Evolutionary conservation across 2,113 vertebrate genomes (phyloP), one percentile per base, ranked within the genome.

Genomic region (Erythrocercus mccallii): DNA sequence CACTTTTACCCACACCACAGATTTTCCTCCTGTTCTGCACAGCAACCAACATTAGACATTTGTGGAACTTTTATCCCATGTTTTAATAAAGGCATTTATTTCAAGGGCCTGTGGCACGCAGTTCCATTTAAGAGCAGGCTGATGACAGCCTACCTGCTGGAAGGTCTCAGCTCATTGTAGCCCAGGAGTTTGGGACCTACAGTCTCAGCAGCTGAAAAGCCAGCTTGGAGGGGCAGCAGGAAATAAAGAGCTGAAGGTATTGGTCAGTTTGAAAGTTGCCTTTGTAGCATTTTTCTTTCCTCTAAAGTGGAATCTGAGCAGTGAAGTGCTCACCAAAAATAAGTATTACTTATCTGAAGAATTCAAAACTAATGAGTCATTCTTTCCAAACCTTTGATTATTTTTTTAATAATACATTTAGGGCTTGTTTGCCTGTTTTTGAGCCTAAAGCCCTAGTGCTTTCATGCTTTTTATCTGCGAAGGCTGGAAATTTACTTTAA

Each of bases 401-500:
- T 81, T 81, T 81, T 81, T 90, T 72, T 18, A 88, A 88, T 95
- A 92, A 83, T 77, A 82, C 40, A 74, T 86, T 81, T 94, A 81
- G 62, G 73, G 10, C 18, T 94, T 91, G 53, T 95, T 91, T 92
- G 66, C 33, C 48, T 80, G 78, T 53, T 91, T 95, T 80, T 91
- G 44, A 85, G 87, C 58, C 84, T 54, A 30, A 28, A 79, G 70
- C 62, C 30, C 19, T 93, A 33, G 16, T 40, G 48, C 54, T 94
- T 94, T 76, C 81, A 90, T 68, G 79, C 35, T 88, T 95, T 77
- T 94, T 69, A 86, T 94, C 85, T 91, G 90, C 33, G 87, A 80
- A 94, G 24, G 27, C 78, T 95, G 68, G 58, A 95, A 97, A 90
- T 82, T 73, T 86, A 79, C 85, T 97, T 89, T 85, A 85, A 76